Conservation (phyloP, 2,797 vertebrate species). For the Podargus strigoides region DNA sequence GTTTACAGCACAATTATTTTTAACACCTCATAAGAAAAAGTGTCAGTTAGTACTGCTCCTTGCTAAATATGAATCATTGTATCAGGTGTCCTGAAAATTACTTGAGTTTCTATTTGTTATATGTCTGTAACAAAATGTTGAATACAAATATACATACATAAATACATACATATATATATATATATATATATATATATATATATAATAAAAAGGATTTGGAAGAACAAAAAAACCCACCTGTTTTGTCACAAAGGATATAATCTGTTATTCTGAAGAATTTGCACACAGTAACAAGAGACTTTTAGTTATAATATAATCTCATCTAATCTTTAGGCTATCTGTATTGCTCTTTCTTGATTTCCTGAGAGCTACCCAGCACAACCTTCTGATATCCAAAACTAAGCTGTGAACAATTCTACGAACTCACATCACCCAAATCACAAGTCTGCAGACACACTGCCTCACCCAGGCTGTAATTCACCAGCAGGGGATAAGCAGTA, state of each 20-base stretch:
- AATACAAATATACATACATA: not conserved
- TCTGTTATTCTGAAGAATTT: not conserved
- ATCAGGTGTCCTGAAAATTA: not conserved
- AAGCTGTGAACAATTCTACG: not conserved
- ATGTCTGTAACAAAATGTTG: not conserved
- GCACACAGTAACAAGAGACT: not conserved
- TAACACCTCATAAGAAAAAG: not conserved
- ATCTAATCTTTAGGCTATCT: not conserved
- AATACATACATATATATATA: not conserved
- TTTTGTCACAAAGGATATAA: not conserved
- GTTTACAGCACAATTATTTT: conserved; percentile 15
- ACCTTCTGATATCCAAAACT: not conserved
- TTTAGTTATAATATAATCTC: not conserved
- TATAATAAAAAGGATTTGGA: not conserved
- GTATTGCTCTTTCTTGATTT: not conserved
- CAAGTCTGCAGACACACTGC: not conserved
- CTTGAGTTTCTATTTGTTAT: not conserved
- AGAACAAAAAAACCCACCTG: accelerated
- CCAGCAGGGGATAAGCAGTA: too few species aligned
- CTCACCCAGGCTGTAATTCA: not conserved
- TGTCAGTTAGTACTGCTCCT: not conserved
- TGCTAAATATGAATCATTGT: not conserved
- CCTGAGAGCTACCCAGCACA: not conserved
- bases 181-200: not conserved
- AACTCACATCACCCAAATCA: not conserved